Base-by-base conservation (phyloP, 2,113 vertebrate species). In the Cyprichromis sp. region DNA sequence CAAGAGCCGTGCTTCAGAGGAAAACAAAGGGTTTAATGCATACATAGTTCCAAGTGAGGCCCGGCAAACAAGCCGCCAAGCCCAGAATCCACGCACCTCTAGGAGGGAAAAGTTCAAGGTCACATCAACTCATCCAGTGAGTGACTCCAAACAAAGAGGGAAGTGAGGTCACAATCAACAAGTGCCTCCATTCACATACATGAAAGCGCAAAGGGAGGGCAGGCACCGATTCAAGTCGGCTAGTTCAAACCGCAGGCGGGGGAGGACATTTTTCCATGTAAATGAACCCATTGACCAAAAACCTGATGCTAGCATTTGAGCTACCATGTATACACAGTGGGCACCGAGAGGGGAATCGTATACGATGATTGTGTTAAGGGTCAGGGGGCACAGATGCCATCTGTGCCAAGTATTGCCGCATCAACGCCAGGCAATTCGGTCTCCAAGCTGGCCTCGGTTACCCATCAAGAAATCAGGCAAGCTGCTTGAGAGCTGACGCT, bases 111-210 rank as follows among this genome's bases (percentile, higher is more conserved):
- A 83, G 88, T 80, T 91, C 90, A 94, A 94, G 92, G 93, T 95
- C 93, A 91, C 81, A 87, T 92, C 90, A 82, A 87, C 80, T 85
- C 89, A 66, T 92, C 86, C 92, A 92, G 83, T 92, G 89, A 94
- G 92, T 95, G 93, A 95, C 92, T 94, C 86, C 90, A 95, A 93
- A 95, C 95, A 95, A 95, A 94, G 92, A 91, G 91, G 90, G 91
- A 95, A 95, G 93, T 93, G 94, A 95, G 93, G 96, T 96, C 90
- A 94, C 91, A 94, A 89, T 91, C 95, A 96, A 95, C 94, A 95
- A 95, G 95, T 92, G 94, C 88, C 79, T 90, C 92, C 86, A 94
- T 96, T 95, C 95, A 95, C 91, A 94, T 95, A 96, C 95, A 95
- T 96, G 94, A 95, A 94, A 94, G 94, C 90, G 92, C 93, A 93